These are phyloP conservation scores for Tympanoctomys barrerae DNA, from an alignment of 2,797 vertebrate genomes.

Conservation along the genomic window DNA sequence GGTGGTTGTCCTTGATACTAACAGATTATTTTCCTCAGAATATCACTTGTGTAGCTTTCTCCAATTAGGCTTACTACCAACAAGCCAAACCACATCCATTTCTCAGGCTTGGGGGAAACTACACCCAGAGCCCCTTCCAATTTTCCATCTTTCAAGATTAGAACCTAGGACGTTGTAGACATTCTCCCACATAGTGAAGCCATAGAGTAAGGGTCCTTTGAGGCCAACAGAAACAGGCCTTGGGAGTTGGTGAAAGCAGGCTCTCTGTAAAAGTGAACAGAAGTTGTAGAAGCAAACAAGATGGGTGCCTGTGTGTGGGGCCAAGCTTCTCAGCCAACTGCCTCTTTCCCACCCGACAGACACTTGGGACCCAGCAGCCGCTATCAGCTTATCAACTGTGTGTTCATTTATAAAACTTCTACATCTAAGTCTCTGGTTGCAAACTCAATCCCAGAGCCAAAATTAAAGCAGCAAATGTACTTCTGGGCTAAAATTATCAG, in stretches of 20 bases:
- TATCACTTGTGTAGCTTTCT: background rate
- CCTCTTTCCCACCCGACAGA: slow-evolving; percentile 16
- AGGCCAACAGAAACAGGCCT: slow-evolving; percentile 67
- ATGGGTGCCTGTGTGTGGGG: background rate
- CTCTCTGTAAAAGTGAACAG: slow-evolving; percentile 56
- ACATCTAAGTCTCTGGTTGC: slow-evolving; percentile 70
- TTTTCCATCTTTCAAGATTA: slow-evolving; percentile 67
- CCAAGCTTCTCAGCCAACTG: slow-evolving; percentile 35
- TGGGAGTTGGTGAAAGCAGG: slow-evolving; percentile 37
- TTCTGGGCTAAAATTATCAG: slow-evolving; percentile 64
- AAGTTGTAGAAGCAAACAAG: background rate
- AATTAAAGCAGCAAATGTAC: slow-evolving; percentile 73
- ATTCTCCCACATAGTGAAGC: slow-evolving; percentile 67
- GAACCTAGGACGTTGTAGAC: slow-evolving; percentile 51
- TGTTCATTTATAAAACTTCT: slow-evolving; percentile 65
- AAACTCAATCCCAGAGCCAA: slow-evolving; percentile 77
- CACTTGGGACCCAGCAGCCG: slow-evolving; percentile 1
- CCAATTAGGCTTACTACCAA: slow-evolving; percentile 32
- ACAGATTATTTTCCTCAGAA: slow-evolving; percentile 49
- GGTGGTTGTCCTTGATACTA: background rate
- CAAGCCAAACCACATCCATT: slow-evolving; percentile 38
- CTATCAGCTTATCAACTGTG: slow-evolving; percentile 67
- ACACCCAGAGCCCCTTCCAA: background rate
- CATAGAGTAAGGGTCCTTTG: background rate
- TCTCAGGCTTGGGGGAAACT: slow-evolving; percentile 48